Base-by-base conservation (phyloP, 2,888 invertebrate species). In the Hydraecia micacea region DNA sequence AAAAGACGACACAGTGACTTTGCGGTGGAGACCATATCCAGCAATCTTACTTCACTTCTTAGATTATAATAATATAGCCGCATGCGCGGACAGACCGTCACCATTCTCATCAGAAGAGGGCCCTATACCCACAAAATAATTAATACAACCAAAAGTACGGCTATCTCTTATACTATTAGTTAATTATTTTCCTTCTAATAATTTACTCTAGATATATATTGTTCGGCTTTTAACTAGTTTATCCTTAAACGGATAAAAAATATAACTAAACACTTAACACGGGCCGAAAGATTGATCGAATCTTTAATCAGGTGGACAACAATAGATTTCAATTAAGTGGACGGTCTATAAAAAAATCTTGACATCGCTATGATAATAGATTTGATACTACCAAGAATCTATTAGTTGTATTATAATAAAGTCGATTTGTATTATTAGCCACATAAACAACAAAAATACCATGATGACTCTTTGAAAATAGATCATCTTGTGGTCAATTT, bases 261-360 rank as follows among this genome's bases (percentile, higher is more conserved):
- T 3, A 21, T 21, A 73, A 28, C 39, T 36, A 32, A 62, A 32
- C 21, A 68, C 32, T 28, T 62, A 39, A 36, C 60, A 68, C n/a
- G 65, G 13, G 32, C 49, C 55, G 39, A 73, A 71, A 81, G 60
- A 87, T 87, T 72, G 68, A 86, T 87, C 62, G 65, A 71, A 78
- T 86, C 67, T 77, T 52, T 58, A 70, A 88, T 88, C 74, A 81
- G 68, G 9, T 36, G 18, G 63, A 72, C 77, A 60, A 86, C 85
- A 85, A 85, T 52, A 80, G 75, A 82, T 79, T 75, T 80, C 73
- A 83, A 88, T 88, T 87, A 83, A 70, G 66, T 42, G 3, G 55
- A 66, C 18, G 28, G n/a, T 4, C 3, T 36, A 65, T 49, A 87
- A 87, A 87, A 87, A 88, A 80, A 3, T 46, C 25, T 80, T 88